phyloP scores from a whole-genome alignment of 2,888 invertebrate genomes.

The Quadroppia sp. region DNA sequence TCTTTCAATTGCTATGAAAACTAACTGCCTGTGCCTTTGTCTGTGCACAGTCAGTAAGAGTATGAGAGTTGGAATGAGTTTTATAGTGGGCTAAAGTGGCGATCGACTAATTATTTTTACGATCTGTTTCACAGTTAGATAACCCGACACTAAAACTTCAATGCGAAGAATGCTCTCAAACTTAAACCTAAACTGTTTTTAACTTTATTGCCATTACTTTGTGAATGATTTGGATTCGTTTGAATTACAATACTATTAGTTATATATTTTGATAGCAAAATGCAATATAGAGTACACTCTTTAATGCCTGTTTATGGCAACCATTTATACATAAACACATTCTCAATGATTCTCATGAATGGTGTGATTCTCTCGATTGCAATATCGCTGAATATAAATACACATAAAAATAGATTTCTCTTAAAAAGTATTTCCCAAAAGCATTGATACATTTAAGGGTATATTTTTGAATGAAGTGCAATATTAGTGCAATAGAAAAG shows the following conservation, averaged over 20 bases:
- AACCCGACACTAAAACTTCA: background rate
- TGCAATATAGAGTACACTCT: constrained; percentile 21
- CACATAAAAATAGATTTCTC: constrained; percentile 23
- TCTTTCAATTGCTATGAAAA: background rate
- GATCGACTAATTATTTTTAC: constrained; percentile 34
- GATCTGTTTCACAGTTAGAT: constrained; percentile 33
- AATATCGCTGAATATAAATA: constrained; percentile 25
- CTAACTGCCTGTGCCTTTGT: background rate
- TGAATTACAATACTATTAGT: constrained; percentile 24
- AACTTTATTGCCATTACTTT: constrained; percentile 30
- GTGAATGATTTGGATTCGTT: constrained; percentile 16
- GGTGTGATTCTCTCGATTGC: constrained; percentile 10
- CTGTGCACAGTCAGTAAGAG: background rate
- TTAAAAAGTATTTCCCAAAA: constrained; percentile 20
- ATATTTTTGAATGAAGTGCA: constrained; percentile 18
- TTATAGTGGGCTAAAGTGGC: background rate
- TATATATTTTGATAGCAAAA: constrained; percentile 17
- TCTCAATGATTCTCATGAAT: background rate
- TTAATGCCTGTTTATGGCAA: constrained; percentile 30
- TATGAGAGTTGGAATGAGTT: background rate
- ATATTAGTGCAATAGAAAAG: constrained; percentile 20
- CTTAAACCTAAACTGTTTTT: constrained; percentile 30
- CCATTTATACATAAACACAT: constrained; percentile 13
- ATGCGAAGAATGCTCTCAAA: too few species aligned
- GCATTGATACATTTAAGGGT: constrained; percentile 21